Conservation (phyloP, 1,140 invertebrate genomes). For the Aphelenchoides besseyi region DNA sequence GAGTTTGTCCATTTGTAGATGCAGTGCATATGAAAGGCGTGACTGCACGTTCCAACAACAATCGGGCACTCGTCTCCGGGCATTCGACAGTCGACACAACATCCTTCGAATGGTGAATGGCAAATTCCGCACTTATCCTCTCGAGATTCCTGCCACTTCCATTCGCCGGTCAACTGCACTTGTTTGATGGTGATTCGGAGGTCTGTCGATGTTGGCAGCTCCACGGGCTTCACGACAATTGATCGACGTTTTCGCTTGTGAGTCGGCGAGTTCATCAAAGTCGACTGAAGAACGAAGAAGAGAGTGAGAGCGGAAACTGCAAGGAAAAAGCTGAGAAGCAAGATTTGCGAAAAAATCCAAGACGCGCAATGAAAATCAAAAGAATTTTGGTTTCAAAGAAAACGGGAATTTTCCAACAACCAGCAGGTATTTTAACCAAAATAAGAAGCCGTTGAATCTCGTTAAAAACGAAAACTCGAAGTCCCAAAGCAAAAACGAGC, state of each 20-base stretch:
- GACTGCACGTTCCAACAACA: constrained; percentile 95
- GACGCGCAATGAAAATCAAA: too few species aligned
- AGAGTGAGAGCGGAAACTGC: not conserved
- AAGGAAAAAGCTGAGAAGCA: not conserved
- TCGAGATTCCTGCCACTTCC: constrained; percentile 84
- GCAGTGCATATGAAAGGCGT: constrained; percentile 99
- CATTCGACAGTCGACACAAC: constrained; percentile 95
- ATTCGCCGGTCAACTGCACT: constrained; percentile 73
- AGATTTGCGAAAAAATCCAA: too few species aligned
- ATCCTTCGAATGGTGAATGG: constrained; percentile 95
- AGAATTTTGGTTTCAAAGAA: too few species aligned
- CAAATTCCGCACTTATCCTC: constrained; percentile 99
- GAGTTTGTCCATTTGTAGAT: constrained; percentile 99
- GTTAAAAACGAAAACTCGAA: too few species aligned
- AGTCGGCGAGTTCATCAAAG: not conserved
- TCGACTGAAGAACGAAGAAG: too few species aligned
- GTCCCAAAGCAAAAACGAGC: too few species aligned
- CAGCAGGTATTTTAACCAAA: too few species aligned
- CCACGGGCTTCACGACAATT: constrained; percentile 7
- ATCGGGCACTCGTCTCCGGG: constrained; percentile 97
- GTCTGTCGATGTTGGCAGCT: not conserved
- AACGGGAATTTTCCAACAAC: too few species aligned
- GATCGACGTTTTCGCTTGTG: not conserved
- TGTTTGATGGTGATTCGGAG: constrained; percentile 25
- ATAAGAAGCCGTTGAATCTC: too few species aligned